These are phyloP conservation scores for Oscheius sp. DNA, from an alignment of 2,888 invertebrate genomes.

Conservation along the genomic window DNA sequence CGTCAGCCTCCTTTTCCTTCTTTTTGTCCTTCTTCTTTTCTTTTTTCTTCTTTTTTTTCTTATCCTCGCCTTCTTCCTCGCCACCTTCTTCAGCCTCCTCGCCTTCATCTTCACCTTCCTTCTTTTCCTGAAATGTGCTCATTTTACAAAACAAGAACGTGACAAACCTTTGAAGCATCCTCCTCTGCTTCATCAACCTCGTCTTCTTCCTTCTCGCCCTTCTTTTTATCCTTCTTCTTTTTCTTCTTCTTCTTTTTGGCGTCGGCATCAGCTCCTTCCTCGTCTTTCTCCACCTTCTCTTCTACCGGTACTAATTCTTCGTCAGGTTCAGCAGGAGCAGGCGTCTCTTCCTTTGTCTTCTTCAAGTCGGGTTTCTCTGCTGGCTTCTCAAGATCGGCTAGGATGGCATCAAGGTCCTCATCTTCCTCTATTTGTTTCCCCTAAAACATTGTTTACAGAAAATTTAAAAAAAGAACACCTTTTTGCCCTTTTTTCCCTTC, in stretches of 20 bases:
- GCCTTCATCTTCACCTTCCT: constrained; percentile 43
- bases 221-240: constrained; percentile 53
- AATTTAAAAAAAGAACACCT: constrained; percentile 32
- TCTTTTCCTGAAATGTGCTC: constrained; percentile 40
- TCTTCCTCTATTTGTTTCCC: constrained; percentile 53
- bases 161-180: background rate
- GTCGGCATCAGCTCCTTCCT: constrained; percentile 25
- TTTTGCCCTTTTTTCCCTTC: constrained; percentile 35
- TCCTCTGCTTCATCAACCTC: constrained; percentile 18
- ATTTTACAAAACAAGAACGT: background rate
- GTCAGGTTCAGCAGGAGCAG: constrained; percentile 19
- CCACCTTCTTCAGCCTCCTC: constrained; percentile 18
- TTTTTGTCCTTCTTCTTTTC: constrained; percentile 55
- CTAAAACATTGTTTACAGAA: constrained; percentile 15
- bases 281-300: constrained; percentile 16
- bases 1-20: constrained; percentile 46
- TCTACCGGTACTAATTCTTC: background rate
- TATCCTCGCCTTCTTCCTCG: constrained; percentile 39
- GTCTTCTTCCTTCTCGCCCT: constrained; percentile 42
- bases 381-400: constrained; percentile 51
- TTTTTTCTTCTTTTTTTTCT: constrained; percentile 60
- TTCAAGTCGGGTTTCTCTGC: constrained; percentile 43
- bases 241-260: constrained; percentile 53
- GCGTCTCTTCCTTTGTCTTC: constrained; percentile 38
- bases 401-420: constrained; percentile 65